A percentile compares a stretch with the other conserved stretches of the same genome.
phyloP scores from a whole-genome alignment of 2,113 vertebrate species.

The Diadophis punctatus region DNA sequence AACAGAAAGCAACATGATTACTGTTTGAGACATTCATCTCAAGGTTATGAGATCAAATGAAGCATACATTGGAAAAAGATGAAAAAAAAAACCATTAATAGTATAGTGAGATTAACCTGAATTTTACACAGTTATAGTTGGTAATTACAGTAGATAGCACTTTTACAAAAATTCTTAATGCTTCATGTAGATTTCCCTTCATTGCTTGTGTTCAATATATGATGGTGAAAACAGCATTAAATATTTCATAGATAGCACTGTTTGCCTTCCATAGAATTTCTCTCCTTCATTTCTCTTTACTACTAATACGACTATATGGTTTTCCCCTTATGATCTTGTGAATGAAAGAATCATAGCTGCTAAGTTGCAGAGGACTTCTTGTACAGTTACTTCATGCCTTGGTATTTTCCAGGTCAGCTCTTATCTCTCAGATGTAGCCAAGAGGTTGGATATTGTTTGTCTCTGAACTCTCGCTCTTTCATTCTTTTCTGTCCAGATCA shows the following conservation, averaged over 20 bases:
- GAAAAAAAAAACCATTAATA: not conserved
- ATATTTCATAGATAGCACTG: not conserved
- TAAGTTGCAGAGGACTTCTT: constrained; percentile 23
- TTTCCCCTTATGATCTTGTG: not conserved
- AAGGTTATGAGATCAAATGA: not conserved
- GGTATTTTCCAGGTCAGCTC: constrained; percentile 47
- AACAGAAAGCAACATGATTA: not conserved
- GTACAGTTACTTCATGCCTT: not conserved
- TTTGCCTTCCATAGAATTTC: not conserved
- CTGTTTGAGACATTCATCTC: not conserved
- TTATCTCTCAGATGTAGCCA: constrained; percentile 30
- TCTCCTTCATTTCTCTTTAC: not conserved
- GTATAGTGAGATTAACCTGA: not conserved
- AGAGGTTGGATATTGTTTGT: not conserved
- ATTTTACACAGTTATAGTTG: not conserved
- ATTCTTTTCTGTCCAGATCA: constrained; percentile 43
- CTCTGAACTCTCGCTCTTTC: constrained; percentile 40
- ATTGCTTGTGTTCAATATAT: not conserved
- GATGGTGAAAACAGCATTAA: not conserved
- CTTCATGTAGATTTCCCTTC: not conserved
- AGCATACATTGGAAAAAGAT: not conserved
- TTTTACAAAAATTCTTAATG: not conserved
- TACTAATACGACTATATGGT: not conserved
- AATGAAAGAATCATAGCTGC: constrained; percentile 28
- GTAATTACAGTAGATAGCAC: not conserved